Percentiles rank a stretch among this genome's conserved stretches.
Conservation (phyloP, 2,797 vertebrate genomes). For the Thamnophis elegans region DNA sequence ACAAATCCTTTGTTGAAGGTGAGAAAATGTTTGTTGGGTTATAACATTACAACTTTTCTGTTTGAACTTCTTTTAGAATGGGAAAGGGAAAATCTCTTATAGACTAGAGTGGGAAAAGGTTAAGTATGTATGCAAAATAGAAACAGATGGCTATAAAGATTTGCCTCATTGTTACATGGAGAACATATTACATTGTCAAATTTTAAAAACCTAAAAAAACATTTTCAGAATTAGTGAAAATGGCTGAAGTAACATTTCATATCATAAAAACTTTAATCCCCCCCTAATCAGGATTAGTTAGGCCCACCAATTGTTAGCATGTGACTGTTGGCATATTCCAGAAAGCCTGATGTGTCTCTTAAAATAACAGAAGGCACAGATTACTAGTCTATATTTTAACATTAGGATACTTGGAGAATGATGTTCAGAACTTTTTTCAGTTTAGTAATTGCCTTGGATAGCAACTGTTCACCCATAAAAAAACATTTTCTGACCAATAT, state of each 20-base stretch:
- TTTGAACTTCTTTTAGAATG: background rate
- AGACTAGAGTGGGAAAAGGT: background rate
- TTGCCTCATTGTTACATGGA: background rate
- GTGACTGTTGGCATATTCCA: background rate
- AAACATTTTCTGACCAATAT: background rate
- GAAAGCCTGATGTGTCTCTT: background rate
- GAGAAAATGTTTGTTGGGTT: background rate
- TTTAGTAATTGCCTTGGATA: background rate
- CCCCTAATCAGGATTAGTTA: background rate
- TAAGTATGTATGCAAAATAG: background rate
- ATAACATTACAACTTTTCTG: background rate
- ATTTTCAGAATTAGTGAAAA: background rate
- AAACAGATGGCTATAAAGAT: background rate
- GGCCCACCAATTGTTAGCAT: background rate
- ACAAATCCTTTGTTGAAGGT: background rate
- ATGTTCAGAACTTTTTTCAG: background rate
- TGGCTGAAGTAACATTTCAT: background rate
- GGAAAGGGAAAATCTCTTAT: background rate
- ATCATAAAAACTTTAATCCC: background rate
- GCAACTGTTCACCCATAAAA: background rate
- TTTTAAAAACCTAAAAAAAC: background rate
- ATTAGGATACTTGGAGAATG: background rate
- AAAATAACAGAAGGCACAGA: background rate
- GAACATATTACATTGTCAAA: background rate
- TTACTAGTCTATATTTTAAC: background rate